These are phyloP conservation scores for Nettapus auritus DNA, from an alignment of 2,113 vertebrate species.

Conservation along the genomic window DNA sequence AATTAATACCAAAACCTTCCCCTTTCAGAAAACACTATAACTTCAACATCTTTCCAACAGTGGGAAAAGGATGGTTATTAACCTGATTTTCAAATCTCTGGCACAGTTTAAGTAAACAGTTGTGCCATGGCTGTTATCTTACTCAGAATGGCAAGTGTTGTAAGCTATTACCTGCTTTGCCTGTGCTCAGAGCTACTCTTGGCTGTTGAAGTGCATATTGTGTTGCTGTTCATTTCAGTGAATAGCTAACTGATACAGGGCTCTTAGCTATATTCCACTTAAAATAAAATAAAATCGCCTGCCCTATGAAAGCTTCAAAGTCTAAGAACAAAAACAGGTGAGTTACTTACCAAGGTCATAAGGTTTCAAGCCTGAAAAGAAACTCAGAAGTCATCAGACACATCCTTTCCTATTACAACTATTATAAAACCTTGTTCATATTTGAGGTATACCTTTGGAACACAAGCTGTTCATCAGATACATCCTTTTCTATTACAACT, in stretches of 20 bases:
- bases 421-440: neutral
- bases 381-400: neutral
- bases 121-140: neutral
- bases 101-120: neutral
- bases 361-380: neutral
- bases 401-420: neutral
- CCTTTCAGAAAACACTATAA: neutral
- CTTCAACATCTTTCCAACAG: neutral
- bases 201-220: neutral
- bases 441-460: neutral
- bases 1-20: neutral
- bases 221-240: neutral
- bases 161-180: neutral
- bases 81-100: neutral
- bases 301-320: neutral
- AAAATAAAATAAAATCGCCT: neutral
- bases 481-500: too few species aligned
- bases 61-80: neutral
- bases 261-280: neutral
- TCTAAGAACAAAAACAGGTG: neutral
- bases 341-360: neutral
- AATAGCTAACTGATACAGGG: neutral
- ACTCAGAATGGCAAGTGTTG: neutral
- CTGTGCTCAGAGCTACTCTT: neutral
- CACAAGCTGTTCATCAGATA: neutral